These are phyloP conservation scores for Agrotis clavis DNA, from an alignment of 2,888 invertebrate species.

Conservation along the genomic window DNA sequence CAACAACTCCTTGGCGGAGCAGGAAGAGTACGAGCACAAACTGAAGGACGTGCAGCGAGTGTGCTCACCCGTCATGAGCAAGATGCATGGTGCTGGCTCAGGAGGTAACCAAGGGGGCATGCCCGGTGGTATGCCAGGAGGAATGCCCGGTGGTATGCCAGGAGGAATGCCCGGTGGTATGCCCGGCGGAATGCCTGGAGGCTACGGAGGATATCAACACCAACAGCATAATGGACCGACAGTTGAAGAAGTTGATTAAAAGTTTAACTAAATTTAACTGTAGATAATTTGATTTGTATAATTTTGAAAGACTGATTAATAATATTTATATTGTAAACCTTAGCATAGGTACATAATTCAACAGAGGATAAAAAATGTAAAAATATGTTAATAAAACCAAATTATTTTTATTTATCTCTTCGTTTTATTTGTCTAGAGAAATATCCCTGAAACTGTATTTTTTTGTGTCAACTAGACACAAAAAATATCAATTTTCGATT, in stretches of 20 bases:
- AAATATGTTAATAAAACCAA: background rate
- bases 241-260: constrained; percentile 80
- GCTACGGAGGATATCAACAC: constrained; percentile 50
- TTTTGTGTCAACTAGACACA: too few relatives aligned
- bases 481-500: too few relatives aligned
- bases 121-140: constrained; percentile 40
- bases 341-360: constrained; percentile 15
- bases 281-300: constrained; percentile 24
- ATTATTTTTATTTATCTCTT: background rate
- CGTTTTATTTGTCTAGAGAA: constrained; percentile 1
- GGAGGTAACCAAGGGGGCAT: constrained; percentile 74
- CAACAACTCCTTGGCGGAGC: constrained; percentile 92
- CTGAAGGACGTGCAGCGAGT: constrained; percentile 91
- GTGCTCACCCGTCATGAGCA: constrained; percentile 91
- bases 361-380: constrained; percentile 24
- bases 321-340: constrained; percentile 15
- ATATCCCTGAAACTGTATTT: too few relatives aligned
- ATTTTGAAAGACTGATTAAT: constrained; percentile 51
- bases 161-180: constrained; percentile 58
- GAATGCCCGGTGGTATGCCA: constrained; percentile 31
- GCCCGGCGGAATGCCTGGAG: constrained; percentile 33
- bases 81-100: constrained; percentile 88
- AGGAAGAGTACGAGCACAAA: constrained; percentile 92
- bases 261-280: background rate
- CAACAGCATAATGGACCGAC: constrained; percentile 74